Percentiles rank a stretch among this genome's conserved stretches.
These are phyloP conservation scores for Apamea crenata DNA, from an alignment of 2,888 invertebrate species.

Conservation along the genomic window DNA sequence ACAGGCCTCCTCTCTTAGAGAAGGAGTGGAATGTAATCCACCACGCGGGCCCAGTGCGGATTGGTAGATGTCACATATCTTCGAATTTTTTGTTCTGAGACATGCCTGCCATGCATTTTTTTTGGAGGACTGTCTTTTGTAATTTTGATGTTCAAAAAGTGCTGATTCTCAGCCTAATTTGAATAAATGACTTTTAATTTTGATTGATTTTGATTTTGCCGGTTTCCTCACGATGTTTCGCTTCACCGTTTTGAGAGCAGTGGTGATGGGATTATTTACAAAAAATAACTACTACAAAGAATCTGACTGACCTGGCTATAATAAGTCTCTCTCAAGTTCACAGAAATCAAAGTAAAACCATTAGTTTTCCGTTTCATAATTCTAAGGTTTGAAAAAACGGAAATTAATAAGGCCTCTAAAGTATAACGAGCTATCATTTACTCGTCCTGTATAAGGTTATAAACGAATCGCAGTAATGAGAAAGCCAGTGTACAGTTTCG, in stretches of 20 bases:
- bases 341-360: constrained; percentile 34
- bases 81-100: not conserved
- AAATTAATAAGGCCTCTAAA: constrained; percentile 73
- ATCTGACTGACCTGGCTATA: too few relatives aligned
- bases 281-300: too few relatives aligned
- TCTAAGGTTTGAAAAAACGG: constrained; percentile 52
- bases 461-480: constrained; percentile 75
- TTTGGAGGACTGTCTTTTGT: too few relatives aligned
- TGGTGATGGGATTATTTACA: not conserved
- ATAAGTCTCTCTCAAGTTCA: too few relatives aligned
- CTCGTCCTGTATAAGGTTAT: constrained; percentile 66
- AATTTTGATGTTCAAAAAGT: too few relatives aligned
- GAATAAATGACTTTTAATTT: too few relatives aligned
- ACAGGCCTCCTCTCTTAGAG: not conserved
- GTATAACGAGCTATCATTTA: constrained; percentile 77
- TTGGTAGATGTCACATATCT: not conserved
- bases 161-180: too few relatives aligned
- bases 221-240: not conserved
- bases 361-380: constrained; percentile 36
- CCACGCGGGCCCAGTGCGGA: not conserved
- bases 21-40: not conserved
- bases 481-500: constrained; percentile 70
- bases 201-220: too few relatives aligned
- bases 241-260: not conserved
- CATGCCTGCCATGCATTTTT: too few relatives aligned